Conservation (phyloP, 2,113 vertebrate species). For the Mobula birostris region DNA sequence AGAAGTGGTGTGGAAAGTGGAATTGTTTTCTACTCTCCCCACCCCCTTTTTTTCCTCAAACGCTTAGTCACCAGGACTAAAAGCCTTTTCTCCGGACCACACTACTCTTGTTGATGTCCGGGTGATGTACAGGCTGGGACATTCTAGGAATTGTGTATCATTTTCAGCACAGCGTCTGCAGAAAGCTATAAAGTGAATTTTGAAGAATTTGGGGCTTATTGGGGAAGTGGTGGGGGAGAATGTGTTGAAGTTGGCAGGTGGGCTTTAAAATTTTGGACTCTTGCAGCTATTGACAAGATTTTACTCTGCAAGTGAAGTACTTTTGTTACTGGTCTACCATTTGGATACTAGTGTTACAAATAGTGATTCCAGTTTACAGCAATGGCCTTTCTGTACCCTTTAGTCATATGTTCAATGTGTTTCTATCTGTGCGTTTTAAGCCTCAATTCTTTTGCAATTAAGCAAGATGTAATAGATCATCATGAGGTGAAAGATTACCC, state of each 20-base stretch:
- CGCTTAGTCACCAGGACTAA: background rate
- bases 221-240: background rate
- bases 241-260: background rate
- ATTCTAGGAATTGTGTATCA: background rate
- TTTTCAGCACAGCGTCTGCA: background rate
- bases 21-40: background rate
- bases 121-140: background rate
- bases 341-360: no score
- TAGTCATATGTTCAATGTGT: background rate
- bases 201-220: background rate
- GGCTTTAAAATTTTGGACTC: background rate
- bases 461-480: background rate
- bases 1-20: background rate
- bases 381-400: background rate
- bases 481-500: background rate
- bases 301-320: background rate
- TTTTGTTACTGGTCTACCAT: no score
- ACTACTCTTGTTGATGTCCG: background rate
- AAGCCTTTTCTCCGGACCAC: background rate
- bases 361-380: no score
- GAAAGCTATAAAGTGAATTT: background rate
- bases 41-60: background rate
- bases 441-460: background rate
- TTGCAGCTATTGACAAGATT: background rate
- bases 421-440: background rate